Conservation (phyloP, 2,888 invertebrate genomes). For the Melinopterus prodromus region DNA sequence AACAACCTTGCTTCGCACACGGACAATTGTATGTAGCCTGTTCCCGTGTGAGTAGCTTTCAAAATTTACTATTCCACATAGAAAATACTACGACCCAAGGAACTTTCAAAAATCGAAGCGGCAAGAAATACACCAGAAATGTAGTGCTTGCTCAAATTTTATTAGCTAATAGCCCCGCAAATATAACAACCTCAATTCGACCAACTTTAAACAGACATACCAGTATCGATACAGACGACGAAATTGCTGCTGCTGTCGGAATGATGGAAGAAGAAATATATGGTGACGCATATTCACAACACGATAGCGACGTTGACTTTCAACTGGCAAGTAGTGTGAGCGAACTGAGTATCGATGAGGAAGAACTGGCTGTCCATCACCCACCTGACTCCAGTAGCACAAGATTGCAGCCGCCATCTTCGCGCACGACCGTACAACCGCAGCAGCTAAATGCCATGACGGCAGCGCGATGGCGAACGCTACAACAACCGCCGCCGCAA, state of each 20-base stretch:
- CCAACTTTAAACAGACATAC: constrained; percentile 5
- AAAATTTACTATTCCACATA: constrained; percentile 6
- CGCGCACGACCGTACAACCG: neutral
- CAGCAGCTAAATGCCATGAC: neutral
- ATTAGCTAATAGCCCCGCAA: neutral
- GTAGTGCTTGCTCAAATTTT: neutral
- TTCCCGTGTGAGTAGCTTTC: constrained; percentile 33
- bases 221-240: neutral
- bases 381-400: neutral
- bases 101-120: neutral
- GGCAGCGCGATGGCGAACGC: neutral
- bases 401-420: neutral
- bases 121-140: constrained; percentile 11
- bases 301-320: neutral
- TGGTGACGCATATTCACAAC: neutral
- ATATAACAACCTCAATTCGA: neutral
- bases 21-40: constrained; percentile 44
- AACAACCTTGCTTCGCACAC: constrained; percentile 40
- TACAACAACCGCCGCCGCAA: neutral
- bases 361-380: neutral
- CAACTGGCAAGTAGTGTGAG: neutral
- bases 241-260: constrained; percentile 9
- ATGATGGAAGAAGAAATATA: neutral
- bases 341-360: neutral
- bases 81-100: constrained; percentile 9